Evolutionary conservation across 2,888 invertebrate genomes (phyloP).

Genomic region (Cosmia pyralina): DNA sequence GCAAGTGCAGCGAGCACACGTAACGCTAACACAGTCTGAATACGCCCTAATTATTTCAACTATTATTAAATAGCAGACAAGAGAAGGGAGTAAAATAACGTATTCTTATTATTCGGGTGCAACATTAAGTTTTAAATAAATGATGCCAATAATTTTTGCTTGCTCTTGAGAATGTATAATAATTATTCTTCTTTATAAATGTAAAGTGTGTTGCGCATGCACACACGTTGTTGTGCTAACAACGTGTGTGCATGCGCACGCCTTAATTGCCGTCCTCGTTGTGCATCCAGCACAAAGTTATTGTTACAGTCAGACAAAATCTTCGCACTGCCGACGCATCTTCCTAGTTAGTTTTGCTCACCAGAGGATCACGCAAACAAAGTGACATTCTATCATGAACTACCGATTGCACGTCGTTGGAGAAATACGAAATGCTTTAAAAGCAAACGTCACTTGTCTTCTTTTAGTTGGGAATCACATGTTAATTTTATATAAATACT

Average conservation of each 20-base stretch:
- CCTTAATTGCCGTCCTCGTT: constrained; percentile 41
- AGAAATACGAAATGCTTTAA: not conserved
- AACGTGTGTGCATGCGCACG: constrained; percentile 37
- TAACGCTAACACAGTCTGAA: constrained; percentile 3
- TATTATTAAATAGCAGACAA: not conserved
- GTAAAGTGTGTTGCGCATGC: no score
- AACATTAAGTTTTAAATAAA: no score
- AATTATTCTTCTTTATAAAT: no score
- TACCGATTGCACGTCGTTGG: not conserved
- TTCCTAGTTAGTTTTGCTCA: not conserved
- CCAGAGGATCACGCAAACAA: no score
- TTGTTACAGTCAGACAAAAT: constrained; percentile 20
- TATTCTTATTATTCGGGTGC: no score
- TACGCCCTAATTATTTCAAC: constrained; percentile 14
- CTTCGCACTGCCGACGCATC: not conserved
- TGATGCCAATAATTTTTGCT: no score
- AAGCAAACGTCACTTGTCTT: not conserved
- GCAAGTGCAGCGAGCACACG: constrained; percentile 16
- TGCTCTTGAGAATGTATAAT: no score
- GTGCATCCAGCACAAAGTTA: constrained; percentile 26
- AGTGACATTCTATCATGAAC: no score
- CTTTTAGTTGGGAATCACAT: no score
- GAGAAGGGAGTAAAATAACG: no score
- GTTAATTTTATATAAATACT: no score
- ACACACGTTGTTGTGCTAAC: constrained; percentile 30